phyloP scores from a whole-genome alignment of 1,140 invertebrate species.

The Atta colombica region DNA sequence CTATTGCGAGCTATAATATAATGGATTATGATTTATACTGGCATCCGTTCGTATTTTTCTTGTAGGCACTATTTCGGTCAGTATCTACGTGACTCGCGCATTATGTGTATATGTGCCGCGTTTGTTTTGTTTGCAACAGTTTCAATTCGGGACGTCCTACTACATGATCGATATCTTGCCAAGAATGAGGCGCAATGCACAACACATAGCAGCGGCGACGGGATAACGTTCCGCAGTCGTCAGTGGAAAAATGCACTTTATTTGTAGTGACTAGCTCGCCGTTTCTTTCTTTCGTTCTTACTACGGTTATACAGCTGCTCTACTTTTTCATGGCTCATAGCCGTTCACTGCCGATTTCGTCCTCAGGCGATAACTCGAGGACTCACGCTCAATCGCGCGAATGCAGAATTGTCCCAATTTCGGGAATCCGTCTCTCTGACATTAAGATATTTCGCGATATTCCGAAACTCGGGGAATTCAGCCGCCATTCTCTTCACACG shows the following conservation, averaged over 20 bases:
- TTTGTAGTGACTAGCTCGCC: slow-evolving; percentile 1
- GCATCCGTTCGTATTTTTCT: slow-evolving; percentile 25
- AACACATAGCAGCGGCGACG: background rate
- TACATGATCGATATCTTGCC: slow-evolving; percentile 56
- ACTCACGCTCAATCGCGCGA: slow-evolving; percentile 32
- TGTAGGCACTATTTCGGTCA: background rate
- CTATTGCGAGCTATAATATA: background rate
- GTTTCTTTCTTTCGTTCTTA: slow-evolving; percentile 26
- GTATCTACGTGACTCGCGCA: slow-evolving; percentile 28
- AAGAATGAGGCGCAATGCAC: slow-evolving; percentile 22
- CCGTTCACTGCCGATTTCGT: slow-evolving; percentile 58
- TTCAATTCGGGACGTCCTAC: background rate
- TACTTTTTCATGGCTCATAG: slow-evolving; percentile 19
- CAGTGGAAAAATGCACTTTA: slow-evolving; percentile 43
- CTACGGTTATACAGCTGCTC: slow-evolving; percentile 9
- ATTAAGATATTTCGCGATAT: slow-evolving; percentile 33
- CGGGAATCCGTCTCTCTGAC: slow-evolving; percentile 18
- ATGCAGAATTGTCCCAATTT: slow-evolving; percentile 39
- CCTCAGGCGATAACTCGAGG: slow-evolving; percentile 20
- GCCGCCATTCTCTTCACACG: slow-evolving; percentile 82
- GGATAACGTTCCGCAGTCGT: background rate
- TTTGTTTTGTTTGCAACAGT: slow-evolving; percentile 12
- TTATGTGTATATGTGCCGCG: background rate
- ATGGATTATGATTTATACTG: slow-evolving; percentile 42
- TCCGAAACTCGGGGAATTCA: slow-evolving; percentile 36